A percentile compares a stretch with the other conserved stretches of the same genome.
These are phyloP conservation scores for Harlomillsia oculata DNA, from an alignment of 1,140 invertebrate genomes.

Conservation along the genomic window DNA sequence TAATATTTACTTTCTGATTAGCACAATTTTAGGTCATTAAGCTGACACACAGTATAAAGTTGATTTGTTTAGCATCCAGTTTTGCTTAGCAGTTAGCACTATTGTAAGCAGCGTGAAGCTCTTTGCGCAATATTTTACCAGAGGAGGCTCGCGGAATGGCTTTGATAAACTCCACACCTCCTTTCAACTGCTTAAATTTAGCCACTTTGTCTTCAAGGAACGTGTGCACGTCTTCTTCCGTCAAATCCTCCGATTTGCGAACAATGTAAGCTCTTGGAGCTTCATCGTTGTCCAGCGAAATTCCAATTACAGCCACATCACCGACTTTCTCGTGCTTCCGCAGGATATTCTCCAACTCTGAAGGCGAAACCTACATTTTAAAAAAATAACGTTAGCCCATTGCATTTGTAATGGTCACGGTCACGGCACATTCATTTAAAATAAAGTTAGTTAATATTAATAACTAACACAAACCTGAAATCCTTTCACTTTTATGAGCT, in stretches of 20 bases:
- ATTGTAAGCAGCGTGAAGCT: constrained; percentile 39
- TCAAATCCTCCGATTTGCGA: background rate
- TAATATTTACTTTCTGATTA: too few relatives aligned
- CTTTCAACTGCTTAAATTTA: constrained; percentile 28
- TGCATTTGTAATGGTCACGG: too few relatives aligned
- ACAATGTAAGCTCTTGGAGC: constrained; percentile 50
- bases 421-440: too few relatives aligned
- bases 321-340: constrained; percentile 58
- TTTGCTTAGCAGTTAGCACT: too few relatives aligned
- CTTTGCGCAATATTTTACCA: constrained; percentile 62
- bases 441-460: too few relatives aligned
- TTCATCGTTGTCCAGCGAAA: constrained; percentile 66
- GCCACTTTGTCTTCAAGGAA: constrained; percentile 21
- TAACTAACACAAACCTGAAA: too few relatives aligned
- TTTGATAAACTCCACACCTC: constrained; percentile 50
- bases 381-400: constrained; percentile 32
- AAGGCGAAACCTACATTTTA: constrained; percentile 47
- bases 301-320: constrained; percentile 72
- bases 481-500: constrained; percentile 84
- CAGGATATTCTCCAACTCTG: constrained; percentile 72
- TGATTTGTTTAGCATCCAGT: too few relatives aligned
- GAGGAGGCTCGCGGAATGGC: constrained; percentile 61
- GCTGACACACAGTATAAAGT: too few relatives aligned
- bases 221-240: constrained; percentile 16
- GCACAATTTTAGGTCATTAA: too few relatives aligned